These are phyloP conservation scores for Agrypnus murinus DNA, from an alignment of 2,888 invertebrate genomes.

Conservation along the genomic window DNA sequence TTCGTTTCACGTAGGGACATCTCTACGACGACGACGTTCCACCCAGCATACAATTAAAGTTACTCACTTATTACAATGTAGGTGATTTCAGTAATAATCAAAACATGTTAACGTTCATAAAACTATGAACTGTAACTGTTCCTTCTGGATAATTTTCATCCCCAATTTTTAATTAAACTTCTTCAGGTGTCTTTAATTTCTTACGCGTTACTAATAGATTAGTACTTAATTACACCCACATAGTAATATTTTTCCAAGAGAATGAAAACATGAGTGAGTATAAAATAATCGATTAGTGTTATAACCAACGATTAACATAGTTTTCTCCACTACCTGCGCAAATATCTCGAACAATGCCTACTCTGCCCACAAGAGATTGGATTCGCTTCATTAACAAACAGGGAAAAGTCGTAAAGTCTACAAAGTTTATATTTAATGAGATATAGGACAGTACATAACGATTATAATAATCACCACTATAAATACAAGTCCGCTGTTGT, in stretches of 20 bases:
- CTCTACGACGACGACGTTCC: slow-evolving; percentile 4
- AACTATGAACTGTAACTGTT: no score
- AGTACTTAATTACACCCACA: slow-evolving; percentile 37
- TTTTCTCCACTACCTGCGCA: slow-evolving; percentile 42
- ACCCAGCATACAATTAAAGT: neutral
- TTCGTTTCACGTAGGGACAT: slow-evolving; percentile 10
- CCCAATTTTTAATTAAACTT: no score
- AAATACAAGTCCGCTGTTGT: slow-evolving; percentile 20
- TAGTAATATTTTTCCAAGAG: slow-evolving; percentile 33
- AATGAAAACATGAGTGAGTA: slow-evolving; percentile 36
- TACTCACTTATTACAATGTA: no score
- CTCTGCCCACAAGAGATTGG: slow-evolving; percentile 39
- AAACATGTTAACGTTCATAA: no score
- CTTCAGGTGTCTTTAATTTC: no score
- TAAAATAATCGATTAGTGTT: slow-evolving; percentile 44
- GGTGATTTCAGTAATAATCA: neutral
- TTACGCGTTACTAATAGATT: neutral
- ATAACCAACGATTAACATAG: slow-evolving; percentile 39
- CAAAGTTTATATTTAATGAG: slow-evolving; percentile 38
- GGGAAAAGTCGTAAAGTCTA: slow-evolving; percentile 38
- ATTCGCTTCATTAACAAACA: slow-evolving; percentile 38
- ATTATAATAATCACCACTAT: slow-evolving; percentile 36
- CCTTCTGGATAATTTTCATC: no score
- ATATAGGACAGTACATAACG: slow-evolving; percentile 34
- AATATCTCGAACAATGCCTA: slow-evolving; percentile 39